Conservation (phyloP, 2,888 invertebrate species). For the Galerucella calmariensis region DNA sequence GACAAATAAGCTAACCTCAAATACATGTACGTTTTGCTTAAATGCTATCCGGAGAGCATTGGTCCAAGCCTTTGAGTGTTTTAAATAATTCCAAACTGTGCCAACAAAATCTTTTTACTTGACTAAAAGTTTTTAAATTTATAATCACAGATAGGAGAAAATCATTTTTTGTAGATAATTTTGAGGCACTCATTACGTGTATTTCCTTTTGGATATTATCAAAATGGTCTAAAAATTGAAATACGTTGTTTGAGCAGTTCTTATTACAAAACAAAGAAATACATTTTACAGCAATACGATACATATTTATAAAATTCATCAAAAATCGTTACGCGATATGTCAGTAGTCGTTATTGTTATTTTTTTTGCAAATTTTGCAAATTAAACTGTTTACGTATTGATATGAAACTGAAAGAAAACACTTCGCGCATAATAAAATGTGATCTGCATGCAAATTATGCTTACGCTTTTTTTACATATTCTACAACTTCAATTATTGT, state of each 20-base stretch:
- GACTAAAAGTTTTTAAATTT: neutral
- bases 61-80: too few species aligned
- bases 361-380: neutral
- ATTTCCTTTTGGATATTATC: slow-evolving; percentile 3
- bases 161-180: neutral
- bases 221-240: neutral
- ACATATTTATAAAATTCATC: neutral
- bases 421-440: neutral
- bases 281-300: neutral
- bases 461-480: too few species aligned
- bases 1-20: too few species aligned
- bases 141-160: neutral
- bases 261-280: neutral
- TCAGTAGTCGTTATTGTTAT: slow-evolving; percentile 1
- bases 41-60: too few species aligned
- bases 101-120: neutral
- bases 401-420: neutral
- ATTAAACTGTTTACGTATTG: neutral
- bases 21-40: too few species aligned
- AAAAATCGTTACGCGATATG: neutral
- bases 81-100: too few species aligned
- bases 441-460: neutral
- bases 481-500: too few species aligned
- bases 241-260: neutral
- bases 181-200: neutral